Evolutionary conservation across 30 jellyfish, hydroid and myxozoan genomes (phyloP).

Genomic region (Pseudorhiza aurosa): DNA sequence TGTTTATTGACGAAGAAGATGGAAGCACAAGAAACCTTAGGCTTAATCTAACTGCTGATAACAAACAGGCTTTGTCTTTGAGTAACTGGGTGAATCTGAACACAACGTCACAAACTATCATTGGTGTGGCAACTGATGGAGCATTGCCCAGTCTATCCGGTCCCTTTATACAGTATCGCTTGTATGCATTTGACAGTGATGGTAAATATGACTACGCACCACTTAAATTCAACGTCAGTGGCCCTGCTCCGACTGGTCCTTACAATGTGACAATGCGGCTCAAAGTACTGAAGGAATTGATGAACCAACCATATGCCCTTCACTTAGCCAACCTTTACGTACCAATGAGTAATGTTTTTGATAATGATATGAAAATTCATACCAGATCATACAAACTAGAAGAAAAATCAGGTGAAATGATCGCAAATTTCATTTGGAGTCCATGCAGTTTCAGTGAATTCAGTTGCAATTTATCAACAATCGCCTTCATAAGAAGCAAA

Average conservation of each 20-base stretch:
- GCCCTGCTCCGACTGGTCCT: conserved; percentile 28
- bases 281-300: conserved; percentile 13
- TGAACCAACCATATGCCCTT: conserved; percentile 35
- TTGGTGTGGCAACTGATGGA: conserved; percentile 40
- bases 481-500: conserved; percentile 21
- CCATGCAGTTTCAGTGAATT: conserved; percentile 57
- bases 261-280: conserved; percentile 62
- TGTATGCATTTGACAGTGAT: conserved; percentile 58
- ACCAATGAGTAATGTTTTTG: conserved; percentile 28
- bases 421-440: conserved; percentile 68
- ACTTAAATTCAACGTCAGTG: conserved; percentile 27
- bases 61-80: conserved; percentile 7
- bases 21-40: conserved; percentile 74
- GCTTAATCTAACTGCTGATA: conserved; percentile 6
- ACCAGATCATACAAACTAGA: conserved; percentile 45
- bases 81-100: conserved; percentile 52
- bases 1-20: conserved; percentile 88
- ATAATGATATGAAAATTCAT: conserved; percentile 40
- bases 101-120: conserved; percentile 35
- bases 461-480: conserved; percentile 48
- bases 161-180: neutral
- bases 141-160: neutral
- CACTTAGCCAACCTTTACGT: conserved; percentile 34
- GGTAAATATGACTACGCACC: conserved; percentile 15
- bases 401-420: neutral